Evolutionary conservation across 2,797 vertebrate species (phyloP), one percentile per base, ranked within the genome.

Genomic region (Clarias pachynema): DNA sequence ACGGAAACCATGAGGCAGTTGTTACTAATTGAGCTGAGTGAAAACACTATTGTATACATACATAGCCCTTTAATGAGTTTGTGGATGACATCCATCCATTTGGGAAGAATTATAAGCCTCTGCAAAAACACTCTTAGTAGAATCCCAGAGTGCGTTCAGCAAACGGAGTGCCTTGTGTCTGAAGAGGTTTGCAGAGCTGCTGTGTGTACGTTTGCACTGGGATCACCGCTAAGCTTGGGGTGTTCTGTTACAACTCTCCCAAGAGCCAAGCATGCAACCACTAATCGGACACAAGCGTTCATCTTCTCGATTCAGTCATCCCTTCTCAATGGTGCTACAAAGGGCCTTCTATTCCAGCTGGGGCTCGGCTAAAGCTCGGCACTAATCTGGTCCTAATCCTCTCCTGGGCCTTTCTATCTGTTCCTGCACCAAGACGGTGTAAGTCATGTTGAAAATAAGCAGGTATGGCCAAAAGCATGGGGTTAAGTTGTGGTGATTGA

Each of bases 211-310:
- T 88, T 84, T 88, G 82, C 86, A 81, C 86, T 84, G 70, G 83
- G 86, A 84, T 88, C 81, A 84, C 70, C 20, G 70, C 90, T 93
- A 92, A 93, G 92, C 91, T 89, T 5, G 68, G 34, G 65, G 92
- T 90, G 90, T 93, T 89, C 85, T 82, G 29, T 94, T 93, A 93
- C 93, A 86, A 86, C 92, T 92, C 92, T 94, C 93, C 91, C 92
- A 93, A 93, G 93, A 92, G 90, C 70, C 86, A 84, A 93, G 92
- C 92, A 94, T 91, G 94, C 93, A 92, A 53, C 93, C 1, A 87
- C 91, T 95, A 94, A 95, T 95, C 89, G 88, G 79, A 91, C 91
- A 90, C 87, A 92, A 95, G 94, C 93, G 94, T 94, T 91, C 92
- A 92, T 94, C 92, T 93, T 94, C 91, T 85, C 80, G 65, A 91